Evolutionary conservation across 2,797 vertebrate species (phyloP), one percentile per base, ranked within the genome.

Genomic region (Pelochelys cantorii): DNA sequence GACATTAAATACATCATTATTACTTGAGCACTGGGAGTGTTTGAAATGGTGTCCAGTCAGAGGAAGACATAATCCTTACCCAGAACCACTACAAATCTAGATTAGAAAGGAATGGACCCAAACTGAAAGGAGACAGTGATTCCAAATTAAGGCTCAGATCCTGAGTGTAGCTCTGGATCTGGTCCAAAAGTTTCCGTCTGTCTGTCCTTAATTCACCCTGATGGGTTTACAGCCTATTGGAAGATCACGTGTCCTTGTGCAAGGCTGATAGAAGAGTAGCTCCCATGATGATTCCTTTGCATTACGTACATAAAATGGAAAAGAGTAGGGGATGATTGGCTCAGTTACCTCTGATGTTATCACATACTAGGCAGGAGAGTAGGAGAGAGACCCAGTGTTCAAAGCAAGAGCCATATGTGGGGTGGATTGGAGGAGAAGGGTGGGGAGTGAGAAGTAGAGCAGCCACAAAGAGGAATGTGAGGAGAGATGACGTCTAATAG

Each of bases 121-220:
- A 48, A 62, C n/a, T 9, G 0, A 0, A 57, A n/a, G 55, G 18
- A 9, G 80, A n/a, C 25, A 0, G 0, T 0, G 20, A 31, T 23
- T 1, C 0, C 17, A 17, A 22, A 53, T 3, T 55, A 1, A 55
- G 60, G 8, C 23, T 3, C 0, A 0, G 54, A 3, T 15, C 81
- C 53, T 81, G 13, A 54, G 11, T 0, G 1, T 5, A 37, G 34
- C 59, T 65, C 6, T 55, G 5, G 37, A 85, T 57, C 62, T 90
- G 86, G 59, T 74, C 78, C 89, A 37, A n/a, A 65, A 1, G 7
- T 0, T 12, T 83, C 79, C 81, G 79, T 75, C 34, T 78, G 1
- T 0, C 0, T 27, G 79, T 94, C 94, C 96, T 91, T 29, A 56
- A 84, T 0, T 96, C 71, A 95, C 90, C 90, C 86, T 2, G 0